phyloP scores from a whole-genome alignment of 64 coral and sea anemone genomes.

The Porites australiensis region DNA sequence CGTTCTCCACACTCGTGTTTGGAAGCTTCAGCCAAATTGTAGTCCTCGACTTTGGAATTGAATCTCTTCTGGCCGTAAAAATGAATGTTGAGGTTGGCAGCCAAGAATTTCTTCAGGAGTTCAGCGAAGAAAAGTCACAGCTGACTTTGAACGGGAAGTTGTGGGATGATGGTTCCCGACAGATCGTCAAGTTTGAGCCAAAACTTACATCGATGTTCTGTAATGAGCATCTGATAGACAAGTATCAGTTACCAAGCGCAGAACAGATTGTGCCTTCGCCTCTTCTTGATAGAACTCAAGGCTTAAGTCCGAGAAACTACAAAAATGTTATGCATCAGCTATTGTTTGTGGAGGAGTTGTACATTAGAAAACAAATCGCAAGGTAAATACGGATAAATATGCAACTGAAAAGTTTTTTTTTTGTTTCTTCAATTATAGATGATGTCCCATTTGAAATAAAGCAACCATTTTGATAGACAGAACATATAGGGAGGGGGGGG shows the following conservation, averaged over 20 bases:
- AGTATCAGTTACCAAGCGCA: neutral
- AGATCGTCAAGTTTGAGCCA: constrained; percentile 26
- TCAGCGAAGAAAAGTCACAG: constrained; percentile 2
- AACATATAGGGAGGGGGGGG: too few relatives aligned
- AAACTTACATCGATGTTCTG: neutral
- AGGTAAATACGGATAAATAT: constrained; percentile 69
- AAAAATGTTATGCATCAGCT: constrained; percentile 82
- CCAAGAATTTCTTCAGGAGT: constrained; percentile 34
- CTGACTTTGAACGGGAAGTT: neutral
- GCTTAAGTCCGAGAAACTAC: constrained; percentile 61
- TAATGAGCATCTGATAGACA: constrained; percentile 25
- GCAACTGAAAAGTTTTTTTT: too few relatives aligned
- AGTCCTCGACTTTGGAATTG: constrained; percentile 78
- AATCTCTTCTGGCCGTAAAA: constrained; percentile 44
- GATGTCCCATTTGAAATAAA: too few relatives aligned
- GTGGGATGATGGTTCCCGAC: constrained; percentile 31
- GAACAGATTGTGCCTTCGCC: constrained; percentile 47
- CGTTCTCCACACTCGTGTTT: constrained; percentile 40
- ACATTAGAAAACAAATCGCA: constrained; percentile 70
- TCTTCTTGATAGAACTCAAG: constrained; percentile 30
- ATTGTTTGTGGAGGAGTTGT: constrained; percentile 83
- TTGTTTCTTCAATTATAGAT: too few relatives aligned
- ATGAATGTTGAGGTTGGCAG: constrained; percentile 78
- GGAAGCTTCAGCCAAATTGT: constrained; percentile 75
- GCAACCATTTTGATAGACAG: too few relatives aligned